phyloP scores from a whole-genome alignment of 2,113 vertebrate species.

The Nannobrachium achirus region DNA sequence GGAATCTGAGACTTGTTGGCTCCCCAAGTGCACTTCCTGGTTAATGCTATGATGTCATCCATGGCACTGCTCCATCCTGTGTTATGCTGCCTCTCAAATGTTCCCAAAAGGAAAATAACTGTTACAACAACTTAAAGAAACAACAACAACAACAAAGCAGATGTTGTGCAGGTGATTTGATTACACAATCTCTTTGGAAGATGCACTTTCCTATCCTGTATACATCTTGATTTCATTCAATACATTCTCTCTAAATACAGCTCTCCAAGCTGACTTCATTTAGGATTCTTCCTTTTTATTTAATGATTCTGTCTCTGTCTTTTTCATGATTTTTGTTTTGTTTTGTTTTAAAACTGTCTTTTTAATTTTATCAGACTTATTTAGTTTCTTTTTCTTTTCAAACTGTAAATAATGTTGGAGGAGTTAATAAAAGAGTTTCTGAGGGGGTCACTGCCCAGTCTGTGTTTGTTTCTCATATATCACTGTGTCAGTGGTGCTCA shows the following conservation, averaged over 20 bases:
- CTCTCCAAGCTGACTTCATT: conserved; percentile 39
- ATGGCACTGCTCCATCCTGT: conserved; percentile 54
- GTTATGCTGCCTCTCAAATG: conserved; percentile 52
- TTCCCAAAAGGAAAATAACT: conserved; percentile 39
- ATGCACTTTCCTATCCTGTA: conserved; percentile 72
- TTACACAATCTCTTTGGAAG: conserved; percentile 53
- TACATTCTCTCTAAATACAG: conserved; percentile 50
- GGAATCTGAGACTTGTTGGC: conserved; percentile 26
- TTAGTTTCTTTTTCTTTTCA: conserved; percentile 49
- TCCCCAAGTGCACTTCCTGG: conserved; percentile 65
- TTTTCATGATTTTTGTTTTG: neutral
- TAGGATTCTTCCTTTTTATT: conserved; percentile 59
- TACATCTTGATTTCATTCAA: conserved; percentile 62
- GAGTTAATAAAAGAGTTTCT: conserved; percentile 69
- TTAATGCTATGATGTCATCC: conserved; percentile 47
- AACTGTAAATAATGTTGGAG: conserved; percentile 75
- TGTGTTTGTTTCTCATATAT: conserved; percentile 1
- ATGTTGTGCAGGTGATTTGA: conserved; percentile 48
- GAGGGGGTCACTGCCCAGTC: conserved; percentile 47
- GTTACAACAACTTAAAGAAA: conserved; percentile 18
- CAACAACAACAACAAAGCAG: conserved; percentile 23
- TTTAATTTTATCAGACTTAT: conserved; percentile 58
- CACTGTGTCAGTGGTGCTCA: neutral
- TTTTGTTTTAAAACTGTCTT: conserved; percentile 46
- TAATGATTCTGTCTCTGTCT: conserved; percentile 58